A percentile compares a stretch with the other conserved stretches of the same genome.
phyloP scores from a whole-genome alignment of 2,888 invertebrate genomes.

The Thecophora atra region DNA sequence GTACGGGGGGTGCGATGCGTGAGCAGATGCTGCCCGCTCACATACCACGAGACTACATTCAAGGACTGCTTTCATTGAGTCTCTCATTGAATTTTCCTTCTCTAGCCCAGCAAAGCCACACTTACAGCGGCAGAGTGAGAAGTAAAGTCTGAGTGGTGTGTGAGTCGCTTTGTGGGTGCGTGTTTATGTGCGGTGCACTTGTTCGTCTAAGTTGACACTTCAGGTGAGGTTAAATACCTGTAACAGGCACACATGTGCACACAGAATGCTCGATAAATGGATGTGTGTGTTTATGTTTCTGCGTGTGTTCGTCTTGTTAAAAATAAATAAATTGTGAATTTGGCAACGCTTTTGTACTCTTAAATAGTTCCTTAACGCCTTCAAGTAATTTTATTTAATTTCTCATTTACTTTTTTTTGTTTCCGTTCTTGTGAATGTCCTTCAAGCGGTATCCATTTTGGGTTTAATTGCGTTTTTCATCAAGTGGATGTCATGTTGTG shows the following conservation, averaged over 20 bases:
- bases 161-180: not conserved
- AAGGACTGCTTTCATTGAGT: not conserved
- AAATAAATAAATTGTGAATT: not conserved
- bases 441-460: too few relatives aligned
- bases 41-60: too few relatives aligned
- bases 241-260: not conserved
- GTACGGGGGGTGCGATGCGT: not conserved
- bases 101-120: too few relatives aligned
- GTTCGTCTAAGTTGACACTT: constrained; percentile 19
- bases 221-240: constrained; percentile 5
- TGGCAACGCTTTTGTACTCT: not conserved
- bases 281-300: constrained; percentile 1
- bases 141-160: not conserved
- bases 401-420: not conserved
- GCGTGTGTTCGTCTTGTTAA: not conserved
- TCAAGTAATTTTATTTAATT: not conserved
- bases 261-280: not conserved
- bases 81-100: too few relatives aligned
- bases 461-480: too few relatives aligned
- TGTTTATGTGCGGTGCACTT: constrained; percentile 1
- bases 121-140: not conserved
- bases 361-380: not conserved
- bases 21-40: too few relatives aligned
- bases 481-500: too few relatives aligned
- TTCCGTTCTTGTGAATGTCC: too few relatives aligned